A percentile compares a stretch with the other conserved stretches of the same genome.
Evolutionary conservation across 2,888 invertebrate species (phyloP).

Genomic region (Sarcophaga caerulescens): DNA sequence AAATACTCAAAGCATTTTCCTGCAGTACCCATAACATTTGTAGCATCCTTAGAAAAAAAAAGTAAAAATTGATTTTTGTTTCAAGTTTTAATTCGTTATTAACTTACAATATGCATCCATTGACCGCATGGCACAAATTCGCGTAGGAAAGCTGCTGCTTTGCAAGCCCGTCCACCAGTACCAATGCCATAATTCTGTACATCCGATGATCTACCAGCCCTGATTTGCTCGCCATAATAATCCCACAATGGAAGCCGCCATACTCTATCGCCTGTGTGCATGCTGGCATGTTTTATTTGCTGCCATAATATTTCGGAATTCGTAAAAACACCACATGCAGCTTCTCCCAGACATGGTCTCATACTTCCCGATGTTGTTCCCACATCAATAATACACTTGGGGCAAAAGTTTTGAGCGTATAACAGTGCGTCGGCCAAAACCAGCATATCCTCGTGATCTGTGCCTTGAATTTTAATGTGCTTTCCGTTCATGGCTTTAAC

Average conservation of each 20-base stretch:
- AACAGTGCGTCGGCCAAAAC: conserved; percentile 89
- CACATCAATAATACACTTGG: conserved; percentile 87
- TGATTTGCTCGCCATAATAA: conserved; percentile 85
- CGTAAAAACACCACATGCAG: conserved; percentile 87
- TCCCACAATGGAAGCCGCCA: conserved; percentile 93
- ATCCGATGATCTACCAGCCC: conserved; percentile 81
- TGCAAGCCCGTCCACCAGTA: conserved; percentile 84
- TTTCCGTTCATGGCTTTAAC: conserved; percentile 88
- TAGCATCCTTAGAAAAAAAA: conserved; percentile 83
- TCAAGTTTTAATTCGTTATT: neutral
- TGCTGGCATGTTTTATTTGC: conserved; percentile 86
- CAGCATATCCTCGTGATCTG: conserved; percentile 89
- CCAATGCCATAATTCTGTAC: conserved; percentile 82
- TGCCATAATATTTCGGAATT: conserved; percentile 88
- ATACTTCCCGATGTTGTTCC: conserved; percentile 89
- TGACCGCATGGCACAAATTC: conserved; percentile 87
- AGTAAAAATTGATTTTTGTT: neutral
- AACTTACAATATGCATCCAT: conserved; percentile 88
- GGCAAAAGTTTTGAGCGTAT: conserved; percentile 89
- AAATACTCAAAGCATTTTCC: conserved; percentile 85
- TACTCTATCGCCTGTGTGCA: conserved; percentile 88
- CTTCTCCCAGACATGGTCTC: conserved; percentile 84
- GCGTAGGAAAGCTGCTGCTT: conserved; percentile 89
- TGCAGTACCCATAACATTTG: conserved; percentile 87
- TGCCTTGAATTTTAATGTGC: conserved; percentile 87